Evolutionary conservation across 2,888 invertebrate genomes (phyloP).

Genomic region (Campopleginae sp.): DNA sequence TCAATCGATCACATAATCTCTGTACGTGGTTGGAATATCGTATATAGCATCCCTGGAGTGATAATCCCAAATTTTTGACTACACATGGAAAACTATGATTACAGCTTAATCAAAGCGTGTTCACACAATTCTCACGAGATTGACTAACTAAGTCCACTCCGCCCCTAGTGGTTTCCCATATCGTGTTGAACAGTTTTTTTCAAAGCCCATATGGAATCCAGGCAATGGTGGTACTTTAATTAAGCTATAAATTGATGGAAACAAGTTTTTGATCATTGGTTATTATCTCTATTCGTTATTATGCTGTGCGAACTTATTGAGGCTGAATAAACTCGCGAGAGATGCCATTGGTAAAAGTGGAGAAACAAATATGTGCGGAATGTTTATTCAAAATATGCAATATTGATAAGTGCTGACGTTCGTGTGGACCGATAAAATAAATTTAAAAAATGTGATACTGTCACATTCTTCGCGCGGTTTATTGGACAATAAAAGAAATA

Average conservation of each 20-base stretch:
- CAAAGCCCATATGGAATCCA: constrained; percentile 63
- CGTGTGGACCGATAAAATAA: not conserved
- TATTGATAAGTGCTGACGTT: not conserved
- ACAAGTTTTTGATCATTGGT: constrained; percentile 69
- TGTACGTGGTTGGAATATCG: constrained; percentile 48
- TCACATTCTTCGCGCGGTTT: not conserved
- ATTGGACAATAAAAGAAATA: not conserved
- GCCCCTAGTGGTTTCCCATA: constrained; percentile 14
- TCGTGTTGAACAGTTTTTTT: constrained; percentile 39
- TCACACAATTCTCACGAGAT: constrained; percentile 45
- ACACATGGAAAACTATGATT: constrained; percentile 61
- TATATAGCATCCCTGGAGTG: constrained; percentile 60
- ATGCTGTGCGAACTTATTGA: constrained; percentile 52
- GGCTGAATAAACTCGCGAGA: constrained; percentile 36
- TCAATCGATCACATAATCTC: constrained; percentile 64
- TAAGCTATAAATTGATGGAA: constrained; percentile 68
- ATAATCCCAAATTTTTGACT: constrained; percentile 60
- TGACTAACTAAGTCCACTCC: constrained; percentile 15
- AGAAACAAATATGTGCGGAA: not conserved
- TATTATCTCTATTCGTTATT: constrained; percentile 62
- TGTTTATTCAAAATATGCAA: not conserved
- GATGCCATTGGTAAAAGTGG: not conserved
- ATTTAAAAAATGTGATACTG: not conserved
- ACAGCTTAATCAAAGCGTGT: constrained; percentile 66
- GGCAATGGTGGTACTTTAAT: constrained; percentile 69